phyloP scores from a whole-genome alignment of 2,797 vertebrate species.

The Chiloscyllium punctatum region DNA sequence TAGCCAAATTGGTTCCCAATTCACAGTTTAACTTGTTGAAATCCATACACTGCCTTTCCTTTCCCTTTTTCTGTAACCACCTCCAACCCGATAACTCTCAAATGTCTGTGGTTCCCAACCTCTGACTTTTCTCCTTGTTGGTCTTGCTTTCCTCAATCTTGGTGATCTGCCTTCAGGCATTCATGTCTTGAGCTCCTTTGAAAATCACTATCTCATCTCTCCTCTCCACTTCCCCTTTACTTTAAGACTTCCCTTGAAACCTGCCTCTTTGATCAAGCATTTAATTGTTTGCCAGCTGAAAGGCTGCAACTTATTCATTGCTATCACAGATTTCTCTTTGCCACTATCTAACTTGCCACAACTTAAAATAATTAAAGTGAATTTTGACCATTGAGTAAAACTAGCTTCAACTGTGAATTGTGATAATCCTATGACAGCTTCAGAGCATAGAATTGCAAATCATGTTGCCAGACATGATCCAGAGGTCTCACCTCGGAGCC shows the following conservation, averaged over 20 bases:
- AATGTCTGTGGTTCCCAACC: background rate
- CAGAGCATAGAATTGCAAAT: background rate
- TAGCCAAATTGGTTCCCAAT: background rate
- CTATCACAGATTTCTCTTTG: background rate
- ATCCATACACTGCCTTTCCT: background rate
- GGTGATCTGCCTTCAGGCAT: background rate
- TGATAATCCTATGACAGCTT: background rate
- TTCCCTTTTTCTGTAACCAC: background rate
- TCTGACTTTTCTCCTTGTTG: background rate
- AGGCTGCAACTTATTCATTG: background rate
- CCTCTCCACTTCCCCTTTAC: background rate
- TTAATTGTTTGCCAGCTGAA: background rate
- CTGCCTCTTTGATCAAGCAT: background rate
- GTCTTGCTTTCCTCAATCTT: background rate
- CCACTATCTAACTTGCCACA: background rate
- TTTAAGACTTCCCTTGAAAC: background rate
- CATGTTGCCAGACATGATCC: background rate
- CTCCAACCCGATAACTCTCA: background rate
- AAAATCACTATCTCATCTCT: background rate
- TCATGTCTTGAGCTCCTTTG: background rate
- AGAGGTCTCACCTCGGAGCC: background rate
- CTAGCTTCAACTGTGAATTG: background rate
- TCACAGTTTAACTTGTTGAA: background rate
- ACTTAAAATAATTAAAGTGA: background rate
- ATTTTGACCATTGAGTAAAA: background rate